phyloP scores from a whole-genome alignment of 2,797 vertebrate genomes.

The Argya squamiceps region DNA sequence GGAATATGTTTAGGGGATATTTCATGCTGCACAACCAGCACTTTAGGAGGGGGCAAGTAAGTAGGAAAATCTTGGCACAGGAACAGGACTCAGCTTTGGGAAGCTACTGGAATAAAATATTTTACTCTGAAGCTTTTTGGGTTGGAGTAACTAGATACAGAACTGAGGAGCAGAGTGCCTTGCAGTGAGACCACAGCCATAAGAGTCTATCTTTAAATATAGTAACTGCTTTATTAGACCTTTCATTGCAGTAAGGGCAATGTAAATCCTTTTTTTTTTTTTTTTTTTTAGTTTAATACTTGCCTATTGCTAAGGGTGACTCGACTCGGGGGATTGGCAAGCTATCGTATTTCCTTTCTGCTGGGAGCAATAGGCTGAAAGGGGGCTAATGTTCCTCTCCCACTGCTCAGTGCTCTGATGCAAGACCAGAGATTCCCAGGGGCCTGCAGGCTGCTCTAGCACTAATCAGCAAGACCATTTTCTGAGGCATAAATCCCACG shows the following conservation, averaged over 20 bases:
- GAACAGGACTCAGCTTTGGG: background rate
- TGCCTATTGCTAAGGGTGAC: background rate
- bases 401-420: background rate
- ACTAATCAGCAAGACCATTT: background rate
- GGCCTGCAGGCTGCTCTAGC: background rate
- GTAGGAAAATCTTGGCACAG: background rate
- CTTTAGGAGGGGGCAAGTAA: background rate
- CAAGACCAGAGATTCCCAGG: background rate
- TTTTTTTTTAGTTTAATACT: background rate
- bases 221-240: background rate
- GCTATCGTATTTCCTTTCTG: background rate
- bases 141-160: background rate
- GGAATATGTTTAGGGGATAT: background rate
- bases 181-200: background rate
- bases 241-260: background rate
- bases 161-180: background rate
- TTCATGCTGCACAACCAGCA: background rate
- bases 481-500: background rate
- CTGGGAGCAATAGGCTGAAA: background rate
- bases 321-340: background rate
- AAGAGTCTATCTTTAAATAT: background rate
- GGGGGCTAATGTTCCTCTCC: background rate
- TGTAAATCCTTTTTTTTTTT: background rate
- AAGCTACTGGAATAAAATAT: background rate
- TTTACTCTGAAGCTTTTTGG: background rate